phyloP scores from a whole-genome alignment of 2,888 invertebrate species.

The Pocota personata region DNA sequence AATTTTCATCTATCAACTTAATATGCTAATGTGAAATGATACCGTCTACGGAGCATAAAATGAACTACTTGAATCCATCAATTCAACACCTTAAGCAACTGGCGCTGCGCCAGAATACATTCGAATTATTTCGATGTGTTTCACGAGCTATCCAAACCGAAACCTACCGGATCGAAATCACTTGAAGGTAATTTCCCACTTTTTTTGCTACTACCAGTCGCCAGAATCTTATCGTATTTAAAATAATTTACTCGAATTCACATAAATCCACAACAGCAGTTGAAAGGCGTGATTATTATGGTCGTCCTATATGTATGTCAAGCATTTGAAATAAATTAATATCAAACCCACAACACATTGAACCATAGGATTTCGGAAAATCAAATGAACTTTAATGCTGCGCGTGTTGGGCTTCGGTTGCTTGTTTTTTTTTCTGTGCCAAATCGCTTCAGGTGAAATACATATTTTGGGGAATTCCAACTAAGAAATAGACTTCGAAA shows the following conservation, averaged over 20 bases:
- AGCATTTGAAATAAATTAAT: conserved; percentile 42
- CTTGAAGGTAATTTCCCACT: conserved; percentile 45
- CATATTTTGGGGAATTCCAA: conserved; percentile 66
- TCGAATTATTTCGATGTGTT: conserved; percentile 38
- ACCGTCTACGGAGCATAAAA: conserved; percentile 51
- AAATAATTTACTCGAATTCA: background rate
- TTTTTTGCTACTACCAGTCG: conserved; percentile 12
- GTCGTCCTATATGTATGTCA: conserved; percentile 47
- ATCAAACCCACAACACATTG: conserved; percentile 12
- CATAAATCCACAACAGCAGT: conserved; percentile 10
- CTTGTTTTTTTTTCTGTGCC: background rate
- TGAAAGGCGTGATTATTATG: conserved; percentile 35
- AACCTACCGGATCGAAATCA: conserved; percentile 36
- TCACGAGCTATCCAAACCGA: conserved; percentile 51
- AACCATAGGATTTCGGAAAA: background rate
- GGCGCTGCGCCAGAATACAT: background rate
- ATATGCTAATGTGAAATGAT: conserved; percentile 71
- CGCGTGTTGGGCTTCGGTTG: conserved; percentile 46
- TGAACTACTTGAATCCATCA: conserved; percentile 73
- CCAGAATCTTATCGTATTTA: conserved; percentile 10
- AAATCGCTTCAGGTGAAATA: conserved; percentile 49
- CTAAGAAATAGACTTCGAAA: conserved; percentile 39
- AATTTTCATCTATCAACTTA: conserved; percentile 73
- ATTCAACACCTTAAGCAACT: conserved; percentile 74
- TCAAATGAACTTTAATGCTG: conserved; percentile 26